Conservation (phyloP, 2,888 invertebrate species). For the Melitaea athalia region DNA sequence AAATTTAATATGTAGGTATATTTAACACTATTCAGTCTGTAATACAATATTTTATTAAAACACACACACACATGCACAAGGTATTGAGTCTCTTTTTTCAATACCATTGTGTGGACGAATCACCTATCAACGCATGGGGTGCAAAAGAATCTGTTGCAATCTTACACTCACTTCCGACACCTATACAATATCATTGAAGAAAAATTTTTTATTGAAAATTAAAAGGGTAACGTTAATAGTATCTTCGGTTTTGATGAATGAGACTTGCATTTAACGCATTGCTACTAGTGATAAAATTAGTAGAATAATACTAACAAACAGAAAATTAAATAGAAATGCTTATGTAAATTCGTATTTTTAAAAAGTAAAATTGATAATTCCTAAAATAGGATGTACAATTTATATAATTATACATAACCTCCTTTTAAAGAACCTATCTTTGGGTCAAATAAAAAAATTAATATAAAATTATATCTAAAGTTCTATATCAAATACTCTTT, state of each 20-base stretch:
- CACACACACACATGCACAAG: background rate
- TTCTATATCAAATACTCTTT: background rate
- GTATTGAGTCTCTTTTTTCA: background rate
- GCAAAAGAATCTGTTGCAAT: conserved; percentile 68
- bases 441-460: no score
- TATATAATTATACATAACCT: no score
- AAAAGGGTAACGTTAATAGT: background rate
- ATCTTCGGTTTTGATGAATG: background rate
- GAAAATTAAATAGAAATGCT: no score
- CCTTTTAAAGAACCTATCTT: no score
- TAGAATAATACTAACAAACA: no score
- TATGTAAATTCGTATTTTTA: no score
- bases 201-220: conserved; percentile 15
- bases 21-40: background rate
- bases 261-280: background rate
- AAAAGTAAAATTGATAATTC: no score
- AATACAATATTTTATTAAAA: background rate
- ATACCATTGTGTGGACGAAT: background rate
- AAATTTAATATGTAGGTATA: no score
- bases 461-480: background rate
- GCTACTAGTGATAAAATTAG: background rate
- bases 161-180: conserved; percentile 71
- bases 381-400: no score
- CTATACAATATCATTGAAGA: background rate
- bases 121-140: conserved; percentile 55